A percentile compares a stretch with the other conserved stretches of the same genome.
These are phyloP conservation scores for Tribolium madens DNA, from an alignment of 1,140 invertebrate species.

Conservation along the genomic window DNA sequence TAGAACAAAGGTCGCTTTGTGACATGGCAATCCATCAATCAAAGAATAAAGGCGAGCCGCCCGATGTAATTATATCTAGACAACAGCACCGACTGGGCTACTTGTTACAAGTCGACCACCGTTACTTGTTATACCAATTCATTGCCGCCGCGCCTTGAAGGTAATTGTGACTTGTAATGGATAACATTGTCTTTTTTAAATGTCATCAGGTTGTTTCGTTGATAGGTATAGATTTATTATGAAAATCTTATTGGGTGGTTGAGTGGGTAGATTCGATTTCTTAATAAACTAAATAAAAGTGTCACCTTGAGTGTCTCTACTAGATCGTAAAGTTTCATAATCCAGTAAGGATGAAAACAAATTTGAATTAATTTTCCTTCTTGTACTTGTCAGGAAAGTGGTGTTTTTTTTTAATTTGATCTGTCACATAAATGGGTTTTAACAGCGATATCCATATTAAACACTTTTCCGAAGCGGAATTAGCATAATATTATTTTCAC, in stretches of 20 bases:
- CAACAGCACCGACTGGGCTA: slow-evolving; percentile 33
- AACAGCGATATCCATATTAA: slow-evolving; percentile 25
- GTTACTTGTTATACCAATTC: slow-evolving; percentile 31
- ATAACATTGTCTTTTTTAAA: slow-evolving; percentile 14
- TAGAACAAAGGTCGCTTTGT: slow-evolving; percentile 39
- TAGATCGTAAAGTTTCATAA: slow-evolving; percentile 24
- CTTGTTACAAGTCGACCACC: slow-evolving; percentile 28
- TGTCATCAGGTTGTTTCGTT: background rate
- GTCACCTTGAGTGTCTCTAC: too few relatives aligned
- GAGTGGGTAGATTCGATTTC: background rate
- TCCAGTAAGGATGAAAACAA: slow-evolving; percentile 4
- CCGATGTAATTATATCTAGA: slow-evolving; percentile 46
- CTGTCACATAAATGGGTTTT: slow-evolving; percentile 18
- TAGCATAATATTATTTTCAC: slow-evolving; percentile 42
- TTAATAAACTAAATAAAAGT: slow-evolving; percentile 6
- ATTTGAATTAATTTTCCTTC: slow-evolving; percentile 23
- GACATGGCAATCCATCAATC: slow-evolving; percentile 51
- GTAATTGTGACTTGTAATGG: slow-evolving; percentile 23
- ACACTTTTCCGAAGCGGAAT: slow-evolving; percentile 24
- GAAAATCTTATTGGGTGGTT: background rate
- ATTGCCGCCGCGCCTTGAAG: slow-evolving; percentile 9
- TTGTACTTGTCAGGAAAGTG: slow-evolving; percentile 3
- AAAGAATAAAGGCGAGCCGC: slow-evolving; percentile 48
- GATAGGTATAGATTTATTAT: background rate
- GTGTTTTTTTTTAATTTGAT: slow-evolving; percentile 29